phyloP scores from a whole-genome alignment of 2,888 invertebrate genomes.

The Ormyrus thymus region DNA sequence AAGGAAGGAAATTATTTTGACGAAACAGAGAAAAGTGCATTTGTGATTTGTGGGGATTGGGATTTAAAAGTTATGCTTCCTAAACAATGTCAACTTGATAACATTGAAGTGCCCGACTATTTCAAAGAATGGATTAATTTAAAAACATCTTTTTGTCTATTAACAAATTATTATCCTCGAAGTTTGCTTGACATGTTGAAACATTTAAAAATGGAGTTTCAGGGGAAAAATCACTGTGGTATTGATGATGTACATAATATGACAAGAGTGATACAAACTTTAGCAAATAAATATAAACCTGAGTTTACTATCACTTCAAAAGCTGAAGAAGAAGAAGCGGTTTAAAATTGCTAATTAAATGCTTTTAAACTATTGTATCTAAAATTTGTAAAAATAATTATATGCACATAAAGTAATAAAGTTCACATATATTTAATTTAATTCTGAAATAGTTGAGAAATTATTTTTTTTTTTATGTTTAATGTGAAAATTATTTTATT shows the following conservation, averaged over 20 bases:
- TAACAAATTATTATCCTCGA: conserved; percentile 71
- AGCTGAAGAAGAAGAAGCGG: not conserved
- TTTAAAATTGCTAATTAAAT: conserved; percentile 45
- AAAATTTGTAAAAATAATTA: no score
- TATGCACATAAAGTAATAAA: no score
- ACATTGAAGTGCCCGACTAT: conserved; percentile 71
- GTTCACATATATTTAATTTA: no score
- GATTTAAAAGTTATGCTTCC: conserved; percentile 77
- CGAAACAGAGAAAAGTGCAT: conserved; percentile 71
- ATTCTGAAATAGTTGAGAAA: no score
- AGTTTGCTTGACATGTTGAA: conserved; percentile 72
- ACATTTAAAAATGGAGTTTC: conserved; percentile 65
- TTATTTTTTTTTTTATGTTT: no score
- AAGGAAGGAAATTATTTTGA: conserved; percentile 68
- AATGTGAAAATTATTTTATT: no score
- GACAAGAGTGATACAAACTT: conserved; percentile 61
- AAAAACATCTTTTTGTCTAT: conserved; percentile 73
- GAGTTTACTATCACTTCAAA: conserved; percentile 64
- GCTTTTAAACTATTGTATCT: no score
- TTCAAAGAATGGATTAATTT: conserved; percentile 78
- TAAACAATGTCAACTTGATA: conserved; percentile 74
- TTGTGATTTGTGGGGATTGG: conserved; percentile 81
- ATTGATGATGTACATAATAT: conserved; percentile 71
- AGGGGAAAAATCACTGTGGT: conserved; percentile 76
- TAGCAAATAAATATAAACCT: conserved; percentile 58